Percentiles rank a stretch among this genome's conserved stretches.
Conservation (phyloP, 1,140 invertebrate species). For the Eriosoma lanigerum region DNA sequence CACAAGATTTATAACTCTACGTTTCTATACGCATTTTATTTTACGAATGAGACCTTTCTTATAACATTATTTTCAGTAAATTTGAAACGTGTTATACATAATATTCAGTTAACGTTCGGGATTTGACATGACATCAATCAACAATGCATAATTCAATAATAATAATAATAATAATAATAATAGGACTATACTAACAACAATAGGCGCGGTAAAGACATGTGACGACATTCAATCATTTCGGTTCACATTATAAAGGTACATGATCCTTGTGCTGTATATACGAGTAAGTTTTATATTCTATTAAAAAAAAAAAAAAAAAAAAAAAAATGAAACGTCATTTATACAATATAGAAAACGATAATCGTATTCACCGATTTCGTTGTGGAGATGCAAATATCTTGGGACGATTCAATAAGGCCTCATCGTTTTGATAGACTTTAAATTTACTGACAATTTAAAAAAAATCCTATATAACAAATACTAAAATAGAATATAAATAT, state of each 20-base stretch:
- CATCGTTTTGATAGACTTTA: too few species aligned
- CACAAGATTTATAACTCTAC: neutral
- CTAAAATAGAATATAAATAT: too few species aligned
- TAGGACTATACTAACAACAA: neutral
- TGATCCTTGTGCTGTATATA: neutral
- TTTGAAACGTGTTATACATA: neutral
- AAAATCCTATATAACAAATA: too few species aligned
- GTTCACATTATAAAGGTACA: too few species aligned
- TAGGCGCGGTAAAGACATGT: neutral
- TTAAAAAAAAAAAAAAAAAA: neutral
- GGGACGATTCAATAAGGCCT: too few species aligned
- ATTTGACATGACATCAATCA: slow-evolving; percentile 15
- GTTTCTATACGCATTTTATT: neutral
- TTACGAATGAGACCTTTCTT: neutral
- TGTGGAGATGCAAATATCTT: neutral
- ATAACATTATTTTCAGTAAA: neutral
- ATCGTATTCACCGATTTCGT: neutral
- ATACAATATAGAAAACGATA: neutral
- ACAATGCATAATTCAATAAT: neutral
- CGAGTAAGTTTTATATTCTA: neutral
- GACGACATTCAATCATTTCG: neutral
- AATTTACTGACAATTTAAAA: too few species aligned
- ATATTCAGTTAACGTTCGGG: neutral
- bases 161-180: too few species aligned
- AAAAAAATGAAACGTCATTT: neutral